Evolutionary conservation across 2,888 invertebrate species (phyloP), one percentile per base, ranked within the genome.

Genomic region (Celastrina argiolus): DNA sequence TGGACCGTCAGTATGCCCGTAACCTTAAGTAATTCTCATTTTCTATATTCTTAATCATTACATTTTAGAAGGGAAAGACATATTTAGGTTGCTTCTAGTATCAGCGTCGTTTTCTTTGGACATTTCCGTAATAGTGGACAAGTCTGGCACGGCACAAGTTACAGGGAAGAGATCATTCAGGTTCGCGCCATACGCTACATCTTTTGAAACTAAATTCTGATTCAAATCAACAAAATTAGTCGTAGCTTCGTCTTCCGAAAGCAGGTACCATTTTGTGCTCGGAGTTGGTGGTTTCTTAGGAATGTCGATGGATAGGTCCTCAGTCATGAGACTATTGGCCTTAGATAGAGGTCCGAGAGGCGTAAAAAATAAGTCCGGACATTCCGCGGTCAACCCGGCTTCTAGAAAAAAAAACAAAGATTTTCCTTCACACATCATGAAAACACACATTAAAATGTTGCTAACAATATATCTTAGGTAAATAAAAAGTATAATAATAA

Each of bases 121-220:
- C 64, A 74, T 74, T 78, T 91, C 91, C 1, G 90, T 82, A 5
- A 91, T 87, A 1, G 88, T 87, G 0, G 90, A 90, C 1, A 91
- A 74, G 70, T 91, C 74, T 0, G 91, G 91, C 2, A 91, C 76
- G 1, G 89, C 81, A 67, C 84, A 88, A 0, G 83, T 72, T 6
- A 87, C 69, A 1, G 88, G 87, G 61, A 90, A 91, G 41, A 91
- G 70, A 51, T 87, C 79, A 56, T 82, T 78, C 3, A 91, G 78
- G 71, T 82, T 84, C 0, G 88, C 71, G 0, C 80, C 81, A 68
- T 69, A 77, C 58, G 75, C 70, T n/a, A 68, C 42, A 8, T 56
- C 64, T 10, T 61, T 63, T 8, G 41, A n/a, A 18, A 26, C 12
- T 5, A 56, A 28, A 31, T 64, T 69, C 0, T 69, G 67, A 59